Conservation (phyloP, 2,113 vertebrate species). For the Aegithalos caudatus region DNA sequence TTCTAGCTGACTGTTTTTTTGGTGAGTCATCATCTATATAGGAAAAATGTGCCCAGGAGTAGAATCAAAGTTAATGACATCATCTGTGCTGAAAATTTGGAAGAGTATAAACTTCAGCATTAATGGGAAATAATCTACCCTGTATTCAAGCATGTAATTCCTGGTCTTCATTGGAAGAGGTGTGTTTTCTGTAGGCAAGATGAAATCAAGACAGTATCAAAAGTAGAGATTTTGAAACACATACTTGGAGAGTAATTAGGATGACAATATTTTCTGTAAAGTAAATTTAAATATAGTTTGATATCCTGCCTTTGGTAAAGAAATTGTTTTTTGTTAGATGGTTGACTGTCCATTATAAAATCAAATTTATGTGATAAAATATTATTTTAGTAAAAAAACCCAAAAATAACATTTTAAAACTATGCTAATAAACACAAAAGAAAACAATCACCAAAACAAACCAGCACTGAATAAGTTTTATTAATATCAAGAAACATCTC, state of each 20-base stretch:
- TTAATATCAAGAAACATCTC: neutral
- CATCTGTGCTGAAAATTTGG: constrained; percentile 3
- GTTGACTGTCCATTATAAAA: neutral
- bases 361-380: neutral
- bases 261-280: neutral
- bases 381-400: neutral
- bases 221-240: neutral
- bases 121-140: neutral
- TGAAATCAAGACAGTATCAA: neutral
- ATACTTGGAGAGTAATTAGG: neutral
- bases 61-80: neutral
- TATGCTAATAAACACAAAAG: neutral
- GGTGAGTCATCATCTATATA: neutral
- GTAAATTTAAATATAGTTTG: neutral
- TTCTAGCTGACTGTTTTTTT: neutral
- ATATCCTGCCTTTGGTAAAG: neutral
- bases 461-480: neutral
- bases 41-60: neutral
- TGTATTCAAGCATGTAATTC: neutral
- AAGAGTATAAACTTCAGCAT: constrained; percentile 9
- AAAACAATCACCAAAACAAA: neutral
- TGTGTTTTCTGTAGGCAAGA: neutral
- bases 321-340: neutral
- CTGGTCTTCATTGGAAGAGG: neutral
- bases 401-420: neutral